phyloP scores from a whole-genome alignment of 2,888 invertebrate genomes.

The Tachina grossa region DNA sequence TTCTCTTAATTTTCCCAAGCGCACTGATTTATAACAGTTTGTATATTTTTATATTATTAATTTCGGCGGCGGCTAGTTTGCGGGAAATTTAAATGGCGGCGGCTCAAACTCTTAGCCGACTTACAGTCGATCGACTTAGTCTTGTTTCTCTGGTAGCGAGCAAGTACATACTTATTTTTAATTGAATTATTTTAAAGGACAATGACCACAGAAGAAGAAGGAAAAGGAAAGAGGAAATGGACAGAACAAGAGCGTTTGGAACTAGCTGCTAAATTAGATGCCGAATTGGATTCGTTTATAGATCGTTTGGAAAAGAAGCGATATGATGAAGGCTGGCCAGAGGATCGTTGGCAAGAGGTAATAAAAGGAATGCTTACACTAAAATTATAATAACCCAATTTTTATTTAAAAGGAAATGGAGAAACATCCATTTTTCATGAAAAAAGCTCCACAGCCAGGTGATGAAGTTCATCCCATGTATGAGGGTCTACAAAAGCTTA shows the following conservation, averaged over 20 bases:
- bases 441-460: slow-evolving; percentile 87
- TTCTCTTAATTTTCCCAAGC: too few relatives aligned
- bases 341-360: slow-evolving; percentile 92
- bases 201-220: slow-evolving; percentile 65
- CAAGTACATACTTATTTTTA: neutral
- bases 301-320: slow-evolving; percentile 87
- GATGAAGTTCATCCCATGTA: slow-evolving; percentile 90
- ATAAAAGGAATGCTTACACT: neutral
- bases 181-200: neutral
- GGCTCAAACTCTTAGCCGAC: too few relatives aligned
- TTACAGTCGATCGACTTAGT: too few relatives aligned
- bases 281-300: slow-evolving; percentile 92
- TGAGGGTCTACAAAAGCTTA: slow-evolving; percentile 95
- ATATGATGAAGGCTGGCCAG: slow-evolving; percentile 91
- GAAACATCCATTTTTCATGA: slow-evolving; percentile 96
- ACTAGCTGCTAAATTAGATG: slow-evolving; percentile 89
- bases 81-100: too few relatives aligned
- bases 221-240: slow-evolving; percentile 81
- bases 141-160: too few relatives aligned
- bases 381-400: neutral
- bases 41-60: too few relatives aligned
- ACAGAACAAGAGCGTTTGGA: slow-evolving; percentile 89
- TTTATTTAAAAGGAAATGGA: slow-evolving; percentile 87
- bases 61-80: too few relatives aligned
- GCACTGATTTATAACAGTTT: too few relatives aligned